Base-by-base conservation (phyloP, 92 coral and sea anemone species). In the Porites evermanni region DNA sequence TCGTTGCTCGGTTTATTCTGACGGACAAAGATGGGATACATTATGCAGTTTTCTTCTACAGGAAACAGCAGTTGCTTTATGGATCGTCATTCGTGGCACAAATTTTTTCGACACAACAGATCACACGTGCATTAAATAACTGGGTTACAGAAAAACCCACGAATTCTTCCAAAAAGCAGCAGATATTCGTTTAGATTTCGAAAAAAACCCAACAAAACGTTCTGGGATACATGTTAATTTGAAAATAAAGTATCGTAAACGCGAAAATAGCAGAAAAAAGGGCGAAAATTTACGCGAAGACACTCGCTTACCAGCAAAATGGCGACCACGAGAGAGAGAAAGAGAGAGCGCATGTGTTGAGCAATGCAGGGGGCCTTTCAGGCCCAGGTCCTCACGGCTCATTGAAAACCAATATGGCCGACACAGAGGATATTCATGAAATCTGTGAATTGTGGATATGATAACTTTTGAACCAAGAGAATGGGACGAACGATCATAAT, bases 291-390 rank as follows among this genome's bases (percentile, higher is more conserved):
- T 2, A 29, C 1, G 17, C 2, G 0, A 23, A 9, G 29, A 12
- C 69, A 53, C 4, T 71, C 59, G n/a, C 12, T 58, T 38, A 70
- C 77, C 86, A 38, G 29, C 17, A 44, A 67, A 71, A 85, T 83
- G 88, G 93, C 91, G 91, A 95, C 99, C 98, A 97, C 98, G 96
- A 93, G 98, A 85, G 82, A 96, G 93, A 92, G 94, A 75, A 56
- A 80, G 71, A 81, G 9, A 79, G 12, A 75, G 91, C 98, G 99
- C 99, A 93, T 93, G 99, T 84, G 91, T 81, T 17, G 17, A 78
- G 47, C 89, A 38, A 87, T 89, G 98, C 93, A 84, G 95, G 96
- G 96, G 96, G 95, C 80, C 90, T 60, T 20, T 7, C 54, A 53
- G 79, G 23, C 79, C 89, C 91, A 87, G 91, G 17, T 68, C 70